These are phyloP conservation scores for Cosmopolites sordidus DNA, from an alignment of 2,888 invertebrate genomes.

Conservation along the genomic window DNA sequence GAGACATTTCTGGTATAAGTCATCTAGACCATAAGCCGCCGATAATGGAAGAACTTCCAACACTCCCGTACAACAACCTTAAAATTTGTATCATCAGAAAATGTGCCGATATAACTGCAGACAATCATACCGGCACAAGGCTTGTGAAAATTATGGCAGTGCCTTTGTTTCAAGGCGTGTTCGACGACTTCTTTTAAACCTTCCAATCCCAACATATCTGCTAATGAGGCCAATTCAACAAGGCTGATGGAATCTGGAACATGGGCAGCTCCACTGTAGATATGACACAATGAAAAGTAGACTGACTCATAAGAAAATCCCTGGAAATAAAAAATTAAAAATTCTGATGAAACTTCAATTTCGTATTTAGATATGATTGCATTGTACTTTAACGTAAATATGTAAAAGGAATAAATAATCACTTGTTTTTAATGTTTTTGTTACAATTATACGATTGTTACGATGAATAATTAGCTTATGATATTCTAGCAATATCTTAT, in stretches of 20 bases:
- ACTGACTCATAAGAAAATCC: constrained; percentile 81
- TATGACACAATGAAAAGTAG: constrained; percentile 87
- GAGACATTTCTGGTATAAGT: constrained; percentile 76
- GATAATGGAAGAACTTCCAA: constrained; percentile 75
- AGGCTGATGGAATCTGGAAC: constrained; percentile 84
- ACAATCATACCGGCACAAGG: constrained; percentile 72
- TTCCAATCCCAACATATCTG: constrained; percentile 86
- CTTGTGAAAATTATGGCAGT: constrained; percentile 93
- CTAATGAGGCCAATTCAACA: constrained; percentile 80
- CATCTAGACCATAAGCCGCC: constrained; percentile 80
- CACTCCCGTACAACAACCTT: constrained; percentile 78
- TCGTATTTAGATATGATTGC: no score
- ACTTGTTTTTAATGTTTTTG: no score
- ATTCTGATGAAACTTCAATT: no score
- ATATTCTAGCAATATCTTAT: no score
- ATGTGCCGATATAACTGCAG: constrained; percentile 93
- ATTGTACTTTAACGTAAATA: no score
- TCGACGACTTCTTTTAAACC: constrained; percentile 89
- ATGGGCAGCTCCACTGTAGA: constrained; percentile 88
- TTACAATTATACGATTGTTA: no score
- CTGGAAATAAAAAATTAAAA: constrained; percentile 36
- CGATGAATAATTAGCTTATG: no score
- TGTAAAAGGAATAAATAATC: no score
- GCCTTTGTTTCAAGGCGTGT: constrained; percentile 70
- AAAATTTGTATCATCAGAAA: constrained; percentile 64